phyloP scores from a whole-genome alignment of 2,888 invertebrate genomes.

The Drosophila imparisetae region DNA sequence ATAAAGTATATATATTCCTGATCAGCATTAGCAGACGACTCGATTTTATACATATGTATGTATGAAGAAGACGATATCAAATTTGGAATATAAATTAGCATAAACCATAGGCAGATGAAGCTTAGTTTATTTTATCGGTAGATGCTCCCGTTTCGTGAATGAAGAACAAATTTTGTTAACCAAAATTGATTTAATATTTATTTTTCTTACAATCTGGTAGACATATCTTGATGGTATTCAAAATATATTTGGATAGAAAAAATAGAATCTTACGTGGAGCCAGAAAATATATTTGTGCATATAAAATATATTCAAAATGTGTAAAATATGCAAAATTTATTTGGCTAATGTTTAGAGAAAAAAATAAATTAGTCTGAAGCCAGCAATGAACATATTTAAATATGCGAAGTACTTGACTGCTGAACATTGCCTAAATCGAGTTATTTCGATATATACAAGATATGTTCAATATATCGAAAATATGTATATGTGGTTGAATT shows the following conservation, averaged over 20 bases:
- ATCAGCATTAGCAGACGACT: neutral
- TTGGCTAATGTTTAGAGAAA: neutral
- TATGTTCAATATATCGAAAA: neutral
- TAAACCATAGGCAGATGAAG: neutral
- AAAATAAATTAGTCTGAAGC: neutral
- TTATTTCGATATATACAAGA: neutral
- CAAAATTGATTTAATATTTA: neutral
- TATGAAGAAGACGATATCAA: neutral
- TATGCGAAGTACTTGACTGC: accelerated
- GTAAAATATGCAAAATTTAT: neutral
- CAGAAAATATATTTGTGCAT: neutral
- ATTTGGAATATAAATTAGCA: neutral
- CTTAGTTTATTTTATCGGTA: neutral
- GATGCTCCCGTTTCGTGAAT: neutral
- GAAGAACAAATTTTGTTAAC: neutral
- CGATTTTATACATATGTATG: neutral
- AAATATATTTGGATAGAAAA: neutral
- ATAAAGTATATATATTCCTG: neutral
- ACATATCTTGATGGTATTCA: neutral
- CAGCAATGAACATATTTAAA: neutral
- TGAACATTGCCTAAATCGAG: neutral
- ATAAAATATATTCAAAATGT: neutral
- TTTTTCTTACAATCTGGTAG: neutral
- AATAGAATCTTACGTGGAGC: neutral
- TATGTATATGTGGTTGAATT: neutral